A percentile compares a stretch with the other conserved stretches of the same genome.
phyloP scores from a whole-genome alignment of 2,113 vertebrate genomes.

The Ameiurus melas region DNA sequence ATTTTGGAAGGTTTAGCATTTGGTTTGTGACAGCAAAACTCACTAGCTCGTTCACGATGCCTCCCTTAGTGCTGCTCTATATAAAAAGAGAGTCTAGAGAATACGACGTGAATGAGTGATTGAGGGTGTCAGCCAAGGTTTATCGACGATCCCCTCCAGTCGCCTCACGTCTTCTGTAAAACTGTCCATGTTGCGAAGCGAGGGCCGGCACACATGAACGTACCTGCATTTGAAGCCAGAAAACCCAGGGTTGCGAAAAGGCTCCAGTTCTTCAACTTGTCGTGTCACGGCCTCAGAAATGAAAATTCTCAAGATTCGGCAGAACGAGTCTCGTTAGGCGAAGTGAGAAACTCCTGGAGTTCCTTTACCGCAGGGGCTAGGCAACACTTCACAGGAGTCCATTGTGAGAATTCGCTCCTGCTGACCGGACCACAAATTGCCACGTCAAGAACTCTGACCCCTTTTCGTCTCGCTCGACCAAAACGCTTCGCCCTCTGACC shows the following conservation, averaged over 20 bases:
- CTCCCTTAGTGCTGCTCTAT: background rate
- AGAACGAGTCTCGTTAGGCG: slow-evolving; percentile 87
- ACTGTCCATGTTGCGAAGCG: too few relatives aligned
- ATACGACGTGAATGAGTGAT: background rate
- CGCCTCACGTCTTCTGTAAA: too few relatives aligned
- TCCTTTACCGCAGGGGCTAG: slow-evolving; percentile 49
- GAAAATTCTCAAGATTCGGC: slow-evolving; percentile 72
- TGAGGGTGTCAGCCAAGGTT: background rate
- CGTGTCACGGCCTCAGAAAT: background rate
- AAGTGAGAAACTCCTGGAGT: slow-evolving; percentile 70
- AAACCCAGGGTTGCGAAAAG: too few relatives aligned
- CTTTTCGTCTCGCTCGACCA: slow-evolving; percentile 63
- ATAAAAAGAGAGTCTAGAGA: background rate
- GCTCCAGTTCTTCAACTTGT: background rate
- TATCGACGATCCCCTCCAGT: too few relatives aligned
- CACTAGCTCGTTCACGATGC: background rate
- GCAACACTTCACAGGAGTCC: slow-evolving; percentile 58
- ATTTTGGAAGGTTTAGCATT: background rate
- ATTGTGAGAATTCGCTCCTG: slow-evolving; percentile 77
- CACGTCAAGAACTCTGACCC: slow-evolving; percentile 82
- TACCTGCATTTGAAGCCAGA: too few relatives aligned
- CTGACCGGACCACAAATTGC: slow-evolving; percentile 85
- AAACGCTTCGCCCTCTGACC: slow-evolving; percentile 75
- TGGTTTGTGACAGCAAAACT: background rate
- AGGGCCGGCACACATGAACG: too few relatives aligned